Base-by-base conservation (phyloP, 2,888 invertebrate species). In the Busseola fusca region DNA sequence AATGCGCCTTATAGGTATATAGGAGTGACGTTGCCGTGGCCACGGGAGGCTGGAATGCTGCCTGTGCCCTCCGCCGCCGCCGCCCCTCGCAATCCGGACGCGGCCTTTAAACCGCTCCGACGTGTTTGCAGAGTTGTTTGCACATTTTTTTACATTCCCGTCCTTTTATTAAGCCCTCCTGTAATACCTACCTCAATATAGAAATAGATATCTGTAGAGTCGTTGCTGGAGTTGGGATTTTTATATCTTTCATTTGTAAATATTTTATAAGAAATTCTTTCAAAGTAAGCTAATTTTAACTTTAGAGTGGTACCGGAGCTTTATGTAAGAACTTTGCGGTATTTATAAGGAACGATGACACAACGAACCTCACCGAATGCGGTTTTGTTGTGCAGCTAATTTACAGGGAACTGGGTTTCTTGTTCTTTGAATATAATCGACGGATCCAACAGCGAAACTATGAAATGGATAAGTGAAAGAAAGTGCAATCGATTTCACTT, bases 401-500 rank as follows among this genome's bases (percentile, higher is more conserved):
- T 82, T 84, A 72, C 37, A 75, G 80, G 70, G 74, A 80, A 77
- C 69, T 62, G 62, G 77, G 82, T 81, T 76, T 83, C 65, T 76
- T 72, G 80, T 85, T 84, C 82, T 87, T 86, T 82, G 84, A 87
- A 89, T 86, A 90, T 88, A 70, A 77, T 71, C 63, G 70, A 82
- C 74, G 84, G 86, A 90, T 88, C 88, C 87, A 88, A 90, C 86
- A 87, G 87, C 89, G 87, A 90, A 91, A 89, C 92, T 94, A 91
- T 93, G 90, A 94, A 93, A 93, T 92, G 91, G 91, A 91, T 93
- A 94, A 94, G 93, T 93, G 91, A 94, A 95, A 93, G 95, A 95
- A 95, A 94, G 94, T 94, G 92, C 92, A 95, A 95, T 95, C 94
- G 95, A 95, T 95, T 95, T 95, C 95, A 94, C 95, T 95, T 95